Evolutionary conservation across 2,113 vertebrate genomes (phyloP).

Genomic region (Cheilinus undulatus): DNA sequence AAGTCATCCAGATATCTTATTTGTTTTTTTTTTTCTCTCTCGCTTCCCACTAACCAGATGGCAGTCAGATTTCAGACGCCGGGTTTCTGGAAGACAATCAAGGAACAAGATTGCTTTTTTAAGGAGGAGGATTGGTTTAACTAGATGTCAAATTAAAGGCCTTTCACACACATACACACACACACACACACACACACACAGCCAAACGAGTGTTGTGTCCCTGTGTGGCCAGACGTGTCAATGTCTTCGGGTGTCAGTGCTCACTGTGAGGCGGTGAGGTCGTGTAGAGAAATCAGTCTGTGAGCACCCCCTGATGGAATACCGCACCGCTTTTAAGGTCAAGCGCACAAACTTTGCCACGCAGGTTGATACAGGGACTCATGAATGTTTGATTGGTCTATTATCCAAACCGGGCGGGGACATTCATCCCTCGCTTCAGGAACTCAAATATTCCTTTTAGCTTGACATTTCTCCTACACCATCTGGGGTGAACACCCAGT

Average conservation of each 20-base stretch:
- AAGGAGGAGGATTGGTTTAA: constrained; percentile 72
- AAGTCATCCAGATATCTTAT: constrained; percentile 65
- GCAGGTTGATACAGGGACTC: constrained; percentile 63
- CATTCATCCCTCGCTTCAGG: constrained; percentile 56
- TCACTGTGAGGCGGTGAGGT: constrained; percentile 59
- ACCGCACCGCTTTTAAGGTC: constrained; percentile 52
- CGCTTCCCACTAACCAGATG: constrained; percentile 76
- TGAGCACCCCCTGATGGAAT: constrained; percentile 57
- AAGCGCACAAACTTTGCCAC: constrained; percentile 51
- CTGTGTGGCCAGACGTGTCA: constrained; percentile 28
- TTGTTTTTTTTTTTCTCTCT: constrained; percentile 20
- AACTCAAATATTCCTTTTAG: constrained; percentile 71
- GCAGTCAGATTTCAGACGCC: constrained; percentile 76
- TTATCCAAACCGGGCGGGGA: constrained; percentile 59
- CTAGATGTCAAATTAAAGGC: constrained; percentile 74
- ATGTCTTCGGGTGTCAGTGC: constrained; percentile 20
- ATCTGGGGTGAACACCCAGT: constrained; percentile 23
- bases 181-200: not conserved
- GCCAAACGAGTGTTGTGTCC: constrained; percentile 3
- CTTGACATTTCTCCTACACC: constrained; percentile 56
- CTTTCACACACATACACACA: constrained; percentile 17
- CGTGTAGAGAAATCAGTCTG: constrained; percentile 58
- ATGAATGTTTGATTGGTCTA: constrained; percentile 78
- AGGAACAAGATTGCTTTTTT: constrained; percentile 79
- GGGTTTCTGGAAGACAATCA: constrained; percentile 78